Evolutionary conservation across 1,140 invertebrate species (phyloP), one percentile per base, ranked within the genome.

Genomic region (Zaprionus ghesquierei): DNA sequence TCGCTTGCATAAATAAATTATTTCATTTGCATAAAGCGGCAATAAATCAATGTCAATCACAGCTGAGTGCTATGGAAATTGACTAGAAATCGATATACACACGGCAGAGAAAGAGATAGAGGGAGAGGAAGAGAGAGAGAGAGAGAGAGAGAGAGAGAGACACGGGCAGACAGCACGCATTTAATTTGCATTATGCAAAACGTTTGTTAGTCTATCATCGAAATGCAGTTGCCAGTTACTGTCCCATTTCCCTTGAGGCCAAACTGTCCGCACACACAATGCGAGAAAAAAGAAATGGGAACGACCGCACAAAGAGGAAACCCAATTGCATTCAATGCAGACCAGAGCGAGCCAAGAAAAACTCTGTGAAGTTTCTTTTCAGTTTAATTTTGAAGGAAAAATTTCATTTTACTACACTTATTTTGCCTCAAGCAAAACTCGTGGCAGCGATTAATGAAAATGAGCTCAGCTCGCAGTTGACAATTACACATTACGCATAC

Each of bases 1-100:
- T 41, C n/a, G n/a, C n/a, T 41, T 8, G 35, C 55, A 72, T 60
- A 60, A 46, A 72, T 71, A 68, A 68, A 49, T 46, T 46, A 72
- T 59, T 65, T 60, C 35, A 64, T 38, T 46, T 68, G 23, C 38
- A 72, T 46, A 27, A 60, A 46, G 50, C 23, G 31, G 31, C 27
- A 61, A 73, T 73, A 61, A 60, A 73, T 73, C 70, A 73, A 69
- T 69, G 70, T 73, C 70, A 73, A 73, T 73, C 70, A 73, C 53
- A 49, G 49, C 27, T 18, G 29, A 63, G 51, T 64, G 53, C 68
- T 23, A 13, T 50, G 55, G 49, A 53, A 59, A 31, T 22, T 59
- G 55, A 27, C 3, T 60, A 5, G 50, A 61, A 55, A 69, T 61
- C 64, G 38, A 68, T 73, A 50, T 41, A 25, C 27, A 54, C 35